phyloP scores from a whole-genome alignment of 2,113 vertebrate species.

The Heterochromis multidens region DNA sequence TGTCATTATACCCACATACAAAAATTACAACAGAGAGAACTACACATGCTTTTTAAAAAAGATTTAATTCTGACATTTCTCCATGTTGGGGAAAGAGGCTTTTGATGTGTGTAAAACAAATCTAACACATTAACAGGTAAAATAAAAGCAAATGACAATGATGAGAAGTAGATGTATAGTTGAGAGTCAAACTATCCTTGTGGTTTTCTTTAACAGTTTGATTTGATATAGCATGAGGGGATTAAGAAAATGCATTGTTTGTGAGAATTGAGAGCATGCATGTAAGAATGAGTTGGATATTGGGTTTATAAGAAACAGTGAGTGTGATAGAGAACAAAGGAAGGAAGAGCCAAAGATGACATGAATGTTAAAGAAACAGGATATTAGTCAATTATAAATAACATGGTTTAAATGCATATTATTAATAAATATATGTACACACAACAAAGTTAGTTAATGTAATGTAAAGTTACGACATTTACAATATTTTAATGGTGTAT shows the following conservation, averaged over 20 bases:
- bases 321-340: neutral
- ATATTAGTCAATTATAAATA: neutral
- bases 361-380: slow-evolving; percentile 16
- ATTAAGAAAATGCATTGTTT: neutral
- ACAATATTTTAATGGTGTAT: neutral
- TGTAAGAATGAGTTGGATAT: neutral
- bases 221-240: neutral
- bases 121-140: neutral
- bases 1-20: neutral
- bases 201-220: neutral
- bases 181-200: neutral
- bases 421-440: neutral
- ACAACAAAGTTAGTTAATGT: neutral
- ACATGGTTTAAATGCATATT: neutral
- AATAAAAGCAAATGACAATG: neutral
- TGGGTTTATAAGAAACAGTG: neutral
- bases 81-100: neutral
- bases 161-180: neutral
- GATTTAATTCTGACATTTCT: neutral
- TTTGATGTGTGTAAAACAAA: neutral
- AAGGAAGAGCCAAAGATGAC: neutral
- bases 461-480: neutral
- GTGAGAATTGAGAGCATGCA: neutral
- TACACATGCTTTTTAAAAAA: neutral
- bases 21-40: neutral